Evolutionary conservation across 2,113 vertebrate genomes (phyloP).

Genomic region (Globicephala melas): DNA sequence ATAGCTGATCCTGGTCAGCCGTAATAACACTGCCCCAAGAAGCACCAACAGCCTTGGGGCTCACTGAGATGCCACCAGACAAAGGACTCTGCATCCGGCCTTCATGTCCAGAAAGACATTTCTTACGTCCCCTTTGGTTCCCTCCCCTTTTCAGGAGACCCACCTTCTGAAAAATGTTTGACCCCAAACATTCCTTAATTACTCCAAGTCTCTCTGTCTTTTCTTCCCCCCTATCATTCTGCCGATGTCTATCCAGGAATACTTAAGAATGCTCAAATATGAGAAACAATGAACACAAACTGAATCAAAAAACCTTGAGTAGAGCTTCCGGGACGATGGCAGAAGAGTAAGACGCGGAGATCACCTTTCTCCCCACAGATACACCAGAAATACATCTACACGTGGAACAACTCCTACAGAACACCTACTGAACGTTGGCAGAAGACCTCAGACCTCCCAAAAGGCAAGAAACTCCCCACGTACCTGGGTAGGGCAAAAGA

Average conservation of each 20-base stretch:
- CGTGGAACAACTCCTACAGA: too few relatives aligned
- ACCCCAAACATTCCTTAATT: neutral
- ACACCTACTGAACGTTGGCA: too few relatives aligned
- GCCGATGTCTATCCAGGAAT: neutral
- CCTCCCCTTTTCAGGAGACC: neutral
- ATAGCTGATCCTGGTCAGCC: neutral
- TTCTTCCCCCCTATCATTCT: neutral
- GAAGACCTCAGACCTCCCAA: too few relatives aligned
- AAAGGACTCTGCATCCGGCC: neutral
- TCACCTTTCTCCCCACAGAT: too few relatives aligned
- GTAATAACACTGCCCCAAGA: neutral
- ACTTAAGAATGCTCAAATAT: neutral
- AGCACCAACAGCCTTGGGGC: neutral
- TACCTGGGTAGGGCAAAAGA: too few relatives aligned
- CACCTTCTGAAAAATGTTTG: neutral
- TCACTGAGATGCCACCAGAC: neutral
- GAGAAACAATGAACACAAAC: neutral
- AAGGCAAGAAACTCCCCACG: too few relatives aligned
- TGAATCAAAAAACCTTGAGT: neutral
- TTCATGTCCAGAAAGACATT: neutral
- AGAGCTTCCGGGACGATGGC: too few relatives aligned
- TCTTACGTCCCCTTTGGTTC: neutral
- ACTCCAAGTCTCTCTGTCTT: neutral
- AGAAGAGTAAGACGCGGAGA: too few relatives aligned
- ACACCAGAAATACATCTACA: too few relatives aligned